phyloP scores from a whole-genome alignment of 2,797 vertebrate genomes.

The Paratrypauchen microcephalus region DNA sequence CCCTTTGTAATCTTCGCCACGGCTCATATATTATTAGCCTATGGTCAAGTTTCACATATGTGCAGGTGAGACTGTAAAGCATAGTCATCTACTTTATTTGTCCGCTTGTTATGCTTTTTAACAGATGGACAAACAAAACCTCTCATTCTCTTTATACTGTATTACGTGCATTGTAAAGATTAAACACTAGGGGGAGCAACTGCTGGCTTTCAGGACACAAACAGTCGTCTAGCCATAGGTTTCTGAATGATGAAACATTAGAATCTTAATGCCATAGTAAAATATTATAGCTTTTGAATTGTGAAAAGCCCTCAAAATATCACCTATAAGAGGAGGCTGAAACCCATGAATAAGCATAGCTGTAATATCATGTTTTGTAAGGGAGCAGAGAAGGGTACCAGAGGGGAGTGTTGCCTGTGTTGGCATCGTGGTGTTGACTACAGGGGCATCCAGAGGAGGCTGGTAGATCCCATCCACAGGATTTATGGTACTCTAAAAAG shows the following conservation, averaged over 20 bases:
- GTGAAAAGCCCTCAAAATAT: too few relatives aligned
- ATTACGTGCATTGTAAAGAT: neutral
- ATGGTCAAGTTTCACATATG: neutral
- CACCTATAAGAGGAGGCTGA: too few relatives aligned
- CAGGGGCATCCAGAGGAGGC: constrained; percentile 86
- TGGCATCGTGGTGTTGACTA: constrained; percentile 89
- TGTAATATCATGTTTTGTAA: neutral
- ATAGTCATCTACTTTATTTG: neutral
- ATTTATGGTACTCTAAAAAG: constrained; percentile 94
- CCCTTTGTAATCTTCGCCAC: neutral
- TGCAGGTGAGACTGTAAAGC: neutral
- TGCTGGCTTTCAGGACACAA: neutral
- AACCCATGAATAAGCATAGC: neutral
- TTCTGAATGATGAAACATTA: too few relatives aligned
- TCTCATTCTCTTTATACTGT: neutral
- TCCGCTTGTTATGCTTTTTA: neutral
- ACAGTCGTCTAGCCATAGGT: too few relatives aligned
- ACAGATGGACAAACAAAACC: neutral
- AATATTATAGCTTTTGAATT: too few relatives aligned
- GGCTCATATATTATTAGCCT: neutral
- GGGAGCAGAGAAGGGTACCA: constrained; percentile 73
- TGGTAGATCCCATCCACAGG: constrained; percentile 97
- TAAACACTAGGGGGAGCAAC: constrained; percentile 49
- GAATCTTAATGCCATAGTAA: too few relatives aligned
- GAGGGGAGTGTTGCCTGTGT: constrained; percentile 91